Evolutionary conservation across 1,140 invertebrate genomes (phyloP), one percentile per base, ranked within the genome.

Genomic region (Anastrepha obliqua): DNA sequence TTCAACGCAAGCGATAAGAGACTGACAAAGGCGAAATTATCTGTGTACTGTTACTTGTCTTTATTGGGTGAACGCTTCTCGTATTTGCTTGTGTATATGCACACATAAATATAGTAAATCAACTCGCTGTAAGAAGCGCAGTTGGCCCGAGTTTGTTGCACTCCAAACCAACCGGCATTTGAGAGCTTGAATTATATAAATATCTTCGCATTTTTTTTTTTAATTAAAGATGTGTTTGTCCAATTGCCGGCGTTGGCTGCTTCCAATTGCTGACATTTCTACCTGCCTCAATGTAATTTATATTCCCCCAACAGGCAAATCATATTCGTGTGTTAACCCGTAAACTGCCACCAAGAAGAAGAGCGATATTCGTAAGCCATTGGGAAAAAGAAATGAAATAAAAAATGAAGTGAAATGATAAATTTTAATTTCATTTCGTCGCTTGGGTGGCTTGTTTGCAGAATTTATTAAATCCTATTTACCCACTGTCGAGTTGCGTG

Each of bases 11-110:
- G 74, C 47, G 74, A 81, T 81, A 81, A 81, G 74, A 17, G 5
- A 67, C n/a, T 67, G 64, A 67, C 64, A 67, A 67, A 67, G 64
- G 64, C 64, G n/a, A 81, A 81, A 81, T 81, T 81, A 81, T 81
- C 74, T 51, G n/a, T 42, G 74, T 29, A 39, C n/a, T 67, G n/a
- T 67, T 67, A 15, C 29, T 67, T 29, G 64, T n/a, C 0, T n/a
- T 51, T 81, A 81, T 55, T 55, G 47, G 74, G 17, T 81, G 74
- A 17, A 7, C 67, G 67, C 8, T 81, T 55, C 74, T 15, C n/a
- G 55, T 55, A 81, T 81, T 58, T 81, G 74, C 20, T 55, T 39
- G 20, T 20, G 3, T 67, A 11, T 67, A 67, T 67, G 64, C 17
- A n/a, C 17, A 17, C 5, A 62, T 62, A 62, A 5, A 13, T 62